Conservation (phyloP, 2,888 invertebrate species). For the Brenthis hecate region DNA sequence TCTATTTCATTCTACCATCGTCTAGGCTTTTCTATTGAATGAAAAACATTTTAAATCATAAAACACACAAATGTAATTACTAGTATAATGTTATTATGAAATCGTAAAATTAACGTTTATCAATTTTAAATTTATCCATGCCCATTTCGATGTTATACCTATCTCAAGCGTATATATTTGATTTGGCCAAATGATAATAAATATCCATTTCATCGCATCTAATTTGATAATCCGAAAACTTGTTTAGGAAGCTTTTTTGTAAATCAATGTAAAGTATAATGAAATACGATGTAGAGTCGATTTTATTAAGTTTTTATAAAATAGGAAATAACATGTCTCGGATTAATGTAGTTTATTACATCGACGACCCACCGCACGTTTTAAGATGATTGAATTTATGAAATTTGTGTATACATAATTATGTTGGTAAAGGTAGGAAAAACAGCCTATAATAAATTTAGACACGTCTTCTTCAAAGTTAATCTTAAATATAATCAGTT, state of each 20-base stretch:
- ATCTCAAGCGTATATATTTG: slow-evolving; percentile 19
- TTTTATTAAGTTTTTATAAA: slow-evolving; percentile 24
- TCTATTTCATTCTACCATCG: not conserved
- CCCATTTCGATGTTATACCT: slow-evolving; percentile 27
- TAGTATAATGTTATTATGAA: slow-evolving; percentile 1
- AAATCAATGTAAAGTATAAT: slow-evolving; percentile 29
- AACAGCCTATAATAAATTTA: slow-evolving; percentile 2
- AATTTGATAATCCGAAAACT: slow-evolving; percentile 27
- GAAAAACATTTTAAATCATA: not conserved
- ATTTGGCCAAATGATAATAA: slow-evolving; percentile 16
- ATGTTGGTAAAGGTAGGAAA: not conserved
- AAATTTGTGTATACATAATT: slow-evolving; percentile 7
- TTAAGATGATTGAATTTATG: slow-evolving; percentile 20
- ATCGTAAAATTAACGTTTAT: slow-evolving; percentile 12
- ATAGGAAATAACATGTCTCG: slow-evolving; percentile 21
- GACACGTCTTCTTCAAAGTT: slow-evolving; percentile 3
- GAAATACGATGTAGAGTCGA: slow-evolving; percentile 11
- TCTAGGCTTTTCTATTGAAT: not conserved
- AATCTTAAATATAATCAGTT: slow-evolving; percentile 18
- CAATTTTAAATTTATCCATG: slow-evolving; percentile 1
- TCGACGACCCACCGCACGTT: slow-evolving; percentile 30
- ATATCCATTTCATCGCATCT: slow-evolving; percentile 32
- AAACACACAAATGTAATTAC: slow-evolving; percentile 4
- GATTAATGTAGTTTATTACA: slow-evolving; percentile 25
- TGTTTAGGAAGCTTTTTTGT: slow-evolving; percentile 23